Evolutionary conservation across 2,888 invertebrate genomes (phyloP), one percentile per base, ranked within the genome.

Genomic region (Deroplatys truncata): DNA sequence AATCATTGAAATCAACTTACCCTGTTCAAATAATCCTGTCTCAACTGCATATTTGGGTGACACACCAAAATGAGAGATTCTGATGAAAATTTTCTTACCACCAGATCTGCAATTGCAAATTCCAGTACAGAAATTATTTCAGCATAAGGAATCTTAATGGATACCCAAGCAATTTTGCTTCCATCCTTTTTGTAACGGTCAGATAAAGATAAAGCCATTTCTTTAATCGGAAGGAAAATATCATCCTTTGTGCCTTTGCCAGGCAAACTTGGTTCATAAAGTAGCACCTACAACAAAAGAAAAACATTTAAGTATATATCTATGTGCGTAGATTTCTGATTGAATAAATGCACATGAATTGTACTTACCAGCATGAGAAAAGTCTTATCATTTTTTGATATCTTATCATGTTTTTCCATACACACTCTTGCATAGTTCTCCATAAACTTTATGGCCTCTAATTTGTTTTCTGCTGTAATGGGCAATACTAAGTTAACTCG

Each of bases 1-100:
- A 72, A 72, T 72, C 56, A 72, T 3, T 20, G 56, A 35, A n/a
- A 31, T 72, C 49, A 83, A 92, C 94, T 93, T 92, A 97, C 97
- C 92, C 99, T 95, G 93, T 99, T 99, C 85, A 99, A 95, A 94
- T 98, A 98, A 93, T 98, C 98, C 86, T 96, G 94, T 92, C 96
- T 96, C 91, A 97, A 95, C 92, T 96, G 96, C 92, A 96, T 95
- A 91, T 95, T 95, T 85, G 96, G 95, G 91, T 96, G 95, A 84
- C 95, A 94, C 91, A 97, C 93, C 91, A 98, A 94, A 90, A 98
- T 93, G 15, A 98, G 94, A 92, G 96, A 96, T 91, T 98, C 97
- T 0, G 96, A 93, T 5, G 96, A 95, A 91, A 97, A 95, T 93
- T 97, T 97, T 91, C 95, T 95, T 88, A 96, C 92, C 0, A 96